Percentiles rank a stretch among this genome's conserved stretches.
Conservation (phyloP, 35 echinoderm and acorn worm genomes). For the Strongylocentrotus purpuratus region DNA sequence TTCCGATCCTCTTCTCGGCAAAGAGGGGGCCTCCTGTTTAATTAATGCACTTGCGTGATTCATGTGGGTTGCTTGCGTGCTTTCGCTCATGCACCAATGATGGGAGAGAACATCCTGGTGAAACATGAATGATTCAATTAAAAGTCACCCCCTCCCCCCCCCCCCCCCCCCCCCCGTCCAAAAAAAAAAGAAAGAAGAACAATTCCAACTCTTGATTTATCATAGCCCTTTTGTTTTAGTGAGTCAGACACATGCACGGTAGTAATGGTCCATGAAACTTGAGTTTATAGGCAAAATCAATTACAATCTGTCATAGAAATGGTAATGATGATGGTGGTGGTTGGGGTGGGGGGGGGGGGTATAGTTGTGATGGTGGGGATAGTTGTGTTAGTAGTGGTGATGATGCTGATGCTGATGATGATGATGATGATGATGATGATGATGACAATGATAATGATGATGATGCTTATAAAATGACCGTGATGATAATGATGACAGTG, state of each 20-base stretch:
- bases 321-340: not conserved
- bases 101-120: not conserved
- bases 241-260: not conserved
- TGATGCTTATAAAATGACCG: not conserved
- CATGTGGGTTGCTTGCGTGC: not conserved
- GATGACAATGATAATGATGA: not conserved
- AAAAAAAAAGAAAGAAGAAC: no score
- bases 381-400: not conserved
- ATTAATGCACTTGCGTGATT: constrained; percentile 34
- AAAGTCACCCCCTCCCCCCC: not conserved
- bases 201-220: not conserved
- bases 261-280: not conserved
- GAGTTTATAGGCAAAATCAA: not conserved
- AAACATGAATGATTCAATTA: not conserved
- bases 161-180: not conserved
- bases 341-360: rapidly evolving
- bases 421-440: not conserved
- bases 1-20: not conserved
- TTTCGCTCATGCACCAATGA: not conserved
- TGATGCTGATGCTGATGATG: not conserved
- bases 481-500: not conserved
- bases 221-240: constrained; percentile 4
- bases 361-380: not conserved
- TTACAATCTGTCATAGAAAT: not conserved
- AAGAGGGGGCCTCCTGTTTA: constrained; percentile 29